Evolutionary conservation across 1,140 invertebrate genomes (phyloP).

Genomic region (Drosophila nigrodunni): DNA sequence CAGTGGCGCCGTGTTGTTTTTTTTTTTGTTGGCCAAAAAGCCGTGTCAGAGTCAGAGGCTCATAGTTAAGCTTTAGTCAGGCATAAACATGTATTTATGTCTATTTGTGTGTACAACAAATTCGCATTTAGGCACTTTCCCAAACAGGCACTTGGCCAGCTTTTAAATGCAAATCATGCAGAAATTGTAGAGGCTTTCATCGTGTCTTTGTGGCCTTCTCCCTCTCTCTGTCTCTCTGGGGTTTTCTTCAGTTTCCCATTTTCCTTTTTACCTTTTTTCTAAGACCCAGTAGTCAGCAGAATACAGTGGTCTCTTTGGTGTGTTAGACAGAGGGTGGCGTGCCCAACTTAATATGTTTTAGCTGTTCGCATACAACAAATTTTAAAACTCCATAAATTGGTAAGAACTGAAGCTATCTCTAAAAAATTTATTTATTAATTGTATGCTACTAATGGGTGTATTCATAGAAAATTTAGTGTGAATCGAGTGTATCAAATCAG

Average conservation of each 20-base stretch:
- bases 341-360: no score
- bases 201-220: background rate
- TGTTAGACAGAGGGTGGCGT: no score
- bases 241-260: background rate
- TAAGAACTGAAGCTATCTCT: no score
- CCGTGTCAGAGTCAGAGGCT: background rate
- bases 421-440: no score
- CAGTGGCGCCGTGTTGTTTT: slow-evolving; percentile 27
- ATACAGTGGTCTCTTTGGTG: no score
- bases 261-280: background rate
- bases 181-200: slow-evolving; percentile 54
- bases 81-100: background rate
- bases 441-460: no score
- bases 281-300: no score
- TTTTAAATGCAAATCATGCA: slow-evolving; percentile 79
- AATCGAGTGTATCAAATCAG: no score
- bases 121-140: slow-evolving; percentile 36
- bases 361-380: no score
- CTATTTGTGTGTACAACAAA: slow-evolving; percentile 1
- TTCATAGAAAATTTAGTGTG: no score
- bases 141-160: slow-evolving; percentile 31
- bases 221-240: no score
- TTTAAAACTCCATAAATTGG: no score
- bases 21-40: slow-evolving; percentile 10
- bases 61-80: background rate